These are phyloP conservation scores for Neomonachus schauinslandi DNA, from an alignment of 2,113 vertebrate species.

Conservation along the genomic window DNA sequence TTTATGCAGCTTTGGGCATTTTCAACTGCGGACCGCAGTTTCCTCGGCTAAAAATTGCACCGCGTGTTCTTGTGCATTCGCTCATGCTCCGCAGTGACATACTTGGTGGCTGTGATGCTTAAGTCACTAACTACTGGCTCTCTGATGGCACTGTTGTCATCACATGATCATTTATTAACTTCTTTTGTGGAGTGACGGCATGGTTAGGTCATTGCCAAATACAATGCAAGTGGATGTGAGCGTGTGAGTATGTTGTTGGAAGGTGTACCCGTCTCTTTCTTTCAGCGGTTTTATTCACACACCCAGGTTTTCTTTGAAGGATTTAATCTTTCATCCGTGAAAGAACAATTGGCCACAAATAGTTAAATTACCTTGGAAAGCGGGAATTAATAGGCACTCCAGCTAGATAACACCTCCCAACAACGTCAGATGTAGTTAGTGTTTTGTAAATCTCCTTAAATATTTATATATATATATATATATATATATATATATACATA, in stretches of 20 bases:
- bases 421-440: conserved; percentile 42
- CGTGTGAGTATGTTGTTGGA: conserved; percentile 52
- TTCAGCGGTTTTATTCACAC: neutral
- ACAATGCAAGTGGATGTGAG: neutral
- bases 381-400: neutral
- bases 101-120: neutral
- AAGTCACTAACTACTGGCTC: neutral
- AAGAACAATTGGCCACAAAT: conserved; percentile 52
- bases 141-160: neutral
- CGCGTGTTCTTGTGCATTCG: conserved; percentile 1
- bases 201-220: conserved; percentile 22
- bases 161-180: conserved; percentile 29
- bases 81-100: neutral
- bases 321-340: neutral
- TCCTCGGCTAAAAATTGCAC: conserved; percentile 55
- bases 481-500: too few relatives aligned
- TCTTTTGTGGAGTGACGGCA: neutral
- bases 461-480: neutral
- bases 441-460: conserved; percentile 27
- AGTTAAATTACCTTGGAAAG: neutral
- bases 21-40: conserved; percentile 22
- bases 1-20: conserved; percentile 50
- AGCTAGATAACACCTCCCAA: conserved; percentile 48
- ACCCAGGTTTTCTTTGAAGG: conserved; percentile 12
- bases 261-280: neutral